Percentiles rank a stretch among this genome's conserved stretches.
Evolutionary conservation across 2,797 vertebrate genomes (phyloP).

Genomic region (Morus bassanus): DNA sequence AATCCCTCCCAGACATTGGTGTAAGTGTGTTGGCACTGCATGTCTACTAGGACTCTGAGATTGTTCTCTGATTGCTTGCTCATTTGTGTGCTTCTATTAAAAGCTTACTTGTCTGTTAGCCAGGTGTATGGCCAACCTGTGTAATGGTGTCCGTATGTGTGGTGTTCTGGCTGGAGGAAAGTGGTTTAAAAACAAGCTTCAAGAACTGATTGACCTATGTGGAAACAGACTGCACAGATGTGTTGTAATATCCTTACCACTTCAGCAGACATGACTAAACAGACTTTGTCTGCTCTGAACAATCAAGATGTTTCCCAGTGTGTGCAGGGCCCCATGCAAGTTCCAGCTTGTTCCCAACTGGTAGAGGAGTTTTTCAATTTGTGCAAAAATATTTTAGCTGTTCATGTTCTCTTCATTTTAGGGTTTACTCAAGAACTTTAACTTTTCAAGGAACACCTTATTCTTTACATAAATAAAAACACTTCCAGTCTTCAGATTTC

Average conservation of each 20-base stretch:
- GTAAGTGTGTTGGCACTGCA: neutral
- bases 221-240: slow-evolving; percentile 15
- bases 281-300: slow-evolving; percentile 57
- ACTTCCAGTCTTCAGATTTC: neutral
- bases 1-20: neutral
- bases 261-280: slow-evolving; percentile 66
- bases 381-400: neutral
- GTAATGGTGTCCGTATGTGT: neutral
- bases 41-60: neutral
- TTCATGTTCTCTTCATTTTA: neutral
- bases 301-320: slow-evolving; percentile 36
- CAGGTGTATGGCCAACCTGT: neutral
- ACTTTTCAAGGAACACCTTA: neutral
- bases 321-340: slow-evolving; percentile 18
- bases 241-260: slow-evolving; percentile 32
- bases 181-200: neutral
- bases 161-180: neutral
- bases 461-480: neutral
- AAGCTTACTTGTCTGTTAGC: neutral
- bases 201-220: neutral
- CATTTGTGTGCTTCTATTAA: neutral
- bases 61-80: neutral
- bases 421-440: neutral
- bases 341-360: slow-evolving; percentile 12
- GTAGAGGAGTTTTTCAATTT: neutral